Base-by-base conservation (phyloP, 1,140 invertebrate species). In the Lordiphosa stackelbergi region DNA sequence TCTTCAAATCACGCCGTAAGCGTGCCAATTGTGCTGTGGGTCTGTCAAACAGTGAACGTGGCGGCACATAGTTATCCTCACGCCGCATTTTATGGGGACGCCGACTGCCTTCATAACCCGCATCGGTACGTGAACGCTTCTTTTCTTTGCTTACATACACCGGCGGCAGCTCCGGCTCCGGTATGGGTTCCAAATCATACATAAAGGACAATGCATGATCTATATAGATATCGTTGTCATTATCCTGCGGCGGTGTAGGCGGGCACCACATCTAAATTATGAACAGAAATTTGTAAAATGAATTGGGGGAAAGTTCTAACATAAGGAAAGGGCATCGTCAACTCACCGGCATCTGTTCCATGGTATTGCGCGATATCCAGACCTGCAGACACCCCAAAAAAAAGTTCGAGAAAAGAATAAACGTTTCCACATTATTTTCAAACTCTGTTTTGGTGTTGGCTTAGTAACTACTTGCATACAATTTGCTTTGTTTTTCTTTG, bases 231-330 rank as follows among this genome's bases (percentile, higher is more conserved):
- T 98, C 96, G 86, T 93, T 93, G 11, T 66, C 64, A 66, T 97
- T 95, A 87, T 95, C 94, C 81, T 94, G 93, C 4, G 97, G 96
- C 60, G 97, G 96, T 9, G 96, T 98, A 54, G 96, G 97, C 57
- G 97, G 97, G 71, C 94, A 94, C 96, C 97, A 98, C 90, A 98
- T 93, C 97, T 98, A 75, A 52, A 63, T 28, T 22, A 19, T 12
- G n/a, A 40, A 8, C 48, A 36, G 22, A 51, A 34, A 54, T 8
- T 51, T 66, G 16, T 55, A 41, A 46, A 13, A 64, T 57, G 9
- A 41, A 16, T 19, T 12, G 11, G 42, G 42, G 61, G 7, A 10
- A 56, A 36, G 48, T 54, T 45, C 34, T 38, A 45, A 37, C 2
- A 19, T 19, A 19, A 12, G 9, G n/a, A 35, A 6, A 36, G 13